Percentiles rank a stretch among this genome's conserved stretches.
Conservation (phyloP, 2,797 vertebrate species). For the Tarsius wallacei region DNA sequence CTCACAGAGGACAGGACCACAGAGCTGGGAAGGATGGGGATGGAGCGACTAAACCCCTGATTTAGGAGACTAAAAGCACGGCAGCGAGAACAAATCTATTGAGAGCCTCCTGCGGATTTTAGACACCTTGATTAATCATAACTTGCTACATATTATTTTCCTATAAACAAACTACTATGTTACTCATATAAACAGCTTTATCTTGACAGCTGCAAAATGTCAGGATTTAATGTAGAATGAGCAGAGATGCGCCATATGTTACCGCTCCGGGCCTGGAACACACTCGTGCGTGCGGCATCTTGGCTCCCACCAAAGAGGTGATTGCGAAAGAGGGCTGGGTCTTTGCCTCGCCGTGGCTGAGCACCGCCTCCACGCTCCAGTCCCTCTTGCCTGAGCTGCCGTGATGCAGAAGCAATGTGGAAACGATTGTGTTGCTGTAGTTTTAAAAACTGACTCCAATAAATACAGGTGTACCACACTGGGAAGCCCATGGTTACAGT, state of each 20-base stretch:
- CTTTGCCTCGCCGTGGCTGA: slow-evolving; percentile 76
- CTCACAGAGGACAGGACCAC: neutral
- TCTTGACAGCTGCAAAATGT: slow-evolving; percentile 93
- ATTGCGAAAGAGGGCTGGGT: slow-evolving; percentile 83
- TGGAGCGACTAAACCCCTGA: slow-evolving; percentile 54
- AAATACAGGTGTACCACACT: slow-evolving; percentile 74
- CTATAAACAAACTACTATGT: slow-evolving; percentile 92
- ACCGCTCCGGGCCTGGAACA: slow-evolving; percentile 88
- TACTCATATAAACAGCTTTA: slow-evolving; percentile 92
- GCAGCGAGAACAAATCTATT: slow-evolving; percentile 80
- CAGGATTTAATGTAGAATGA: slow-evolving; percentile 91
- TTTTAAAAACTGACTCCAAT: slow-evolving; percentile 39
- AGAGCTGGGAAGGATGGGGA: neutral
- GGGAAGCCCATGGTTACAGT: slow-evolving; percentile 21
- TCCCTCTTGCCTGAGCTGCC: slow-evolving; percentile 31
- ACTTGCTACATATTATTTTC: slow-evolving; percentile 91
- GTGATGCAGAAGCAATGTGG: slow-evolving; percentile 25
- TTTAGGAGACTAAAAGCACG: slow-evolving; percentile 87
- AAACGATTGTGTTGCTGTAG: neutral
- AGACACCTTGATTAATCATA: slow-evolving; percentile 93
- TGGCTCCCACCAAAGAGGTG: slow-evolving; percentile 84
- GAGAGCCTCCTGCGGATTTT: slow-evolving; percentile 86
- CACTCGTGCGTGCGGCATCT: slow-evolving; percentile 87
- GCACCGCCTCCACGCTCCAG: slow-evolving; percentile 66
- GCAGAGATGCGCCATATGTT: slow-evolving; percentile 90